Percentiles rank a stretch among this genome's conserved stretches.
Evolutionary conservation across 2,113 vertebrate species (phyloP).

Genomic region (Copsychus sechellarum): DNA sequence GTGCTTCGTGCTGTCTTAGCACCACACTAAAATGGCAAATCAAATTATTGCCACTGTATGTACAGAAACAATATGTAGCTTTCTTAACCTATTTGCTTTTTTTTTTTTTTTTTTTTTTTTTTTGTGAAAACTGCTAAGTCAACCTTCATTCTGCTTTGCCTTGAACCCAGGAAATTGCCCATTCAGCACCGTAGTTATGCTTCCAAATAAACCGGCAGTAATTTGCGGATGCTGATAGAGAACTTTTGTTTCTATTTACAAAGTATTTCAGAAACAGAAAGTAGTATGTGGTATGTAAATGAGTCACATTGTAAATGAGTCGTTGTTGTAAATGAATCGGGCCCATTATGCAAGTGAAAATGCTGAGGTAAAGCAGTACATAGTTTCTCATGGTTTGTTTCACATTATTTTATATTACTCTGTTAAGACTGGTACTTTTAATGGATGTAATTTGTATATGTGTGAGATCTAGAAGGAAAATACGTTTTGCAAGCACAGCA

Average conservation of each 20-base stretch:
- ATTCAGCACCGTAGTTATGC: neutral
- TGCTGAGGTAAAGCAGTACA: neutral
- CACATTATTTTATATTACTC: neutral
- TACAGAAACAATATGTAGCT: neutral
- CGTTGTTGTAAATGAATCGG: neutral
- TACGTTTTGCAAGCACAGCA: neutral
- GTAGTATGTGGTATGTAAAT: neutral
- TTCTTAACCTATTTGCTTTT: neutral
- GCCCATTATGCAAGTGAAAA: neutral
- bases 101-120: neutral
- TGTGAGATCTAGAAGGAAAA: neutral
- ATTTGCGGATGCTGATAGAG: neutral
- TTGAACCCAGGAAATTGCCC: neutral
- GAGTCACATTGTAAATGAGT: neutral
- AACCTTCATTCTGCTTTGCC: neutral
- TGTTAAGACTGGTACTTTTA: neutral
- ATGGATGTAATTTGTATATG: neutral
- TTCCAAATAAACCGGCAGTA: neutral
- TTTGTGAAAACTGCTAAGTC: neutral
- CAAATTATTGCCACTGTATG: neutral
- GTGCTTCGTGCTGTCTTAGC: neutral
- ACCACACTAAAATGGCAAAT: neutral
- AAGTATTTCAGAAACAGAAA: neutral
- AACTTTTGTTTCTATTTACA: neutral
- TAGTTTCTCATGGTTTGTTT: neutral